Percentiles rank a stretch among this genome's conserved stretches.
phyloP scores from a whole-genome alignment of 2,113 vertebrate genomes.

The Circaetus cinerascens region DNA sequence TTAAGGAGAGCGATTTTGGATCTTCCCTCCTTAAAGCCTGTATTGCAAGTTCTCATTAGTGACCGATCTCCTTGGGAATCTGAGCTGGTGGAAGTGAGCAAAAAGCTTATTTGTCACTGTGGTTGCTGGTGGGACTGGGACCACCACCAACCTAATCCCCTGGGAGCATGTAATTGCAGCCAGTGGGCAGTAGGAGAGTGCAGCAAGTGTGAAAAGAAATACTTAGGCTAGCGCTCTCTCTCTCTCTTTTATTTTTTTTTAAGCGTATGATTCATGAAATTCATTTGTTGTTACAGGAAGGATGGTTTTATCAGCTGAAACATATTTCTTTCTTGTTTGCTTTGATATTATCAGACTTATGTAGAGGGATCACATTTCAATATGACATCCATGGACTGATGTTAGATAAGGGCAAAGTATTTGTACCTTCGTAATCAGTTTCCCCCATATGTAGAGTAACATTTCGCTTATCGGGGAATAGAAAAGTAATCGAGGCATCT shows the following conservation, averaged over 20 bases:
- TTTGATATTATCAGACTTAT: conserved; percentile 21
- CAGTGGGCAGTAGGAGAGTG: not conserved
- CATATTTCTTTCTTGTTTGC: conserved; percentile 42
- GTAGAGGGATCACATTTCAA: not conserved
- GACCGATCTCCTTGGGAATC: not conserved
- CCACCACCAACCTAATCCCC: not conserved
- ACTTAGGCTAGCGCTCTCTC: not conserved
- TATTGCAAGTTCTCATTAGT: not conserved
- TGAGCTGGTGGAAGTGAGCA: not conserved
- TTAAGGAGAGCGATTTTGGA: not conserved
- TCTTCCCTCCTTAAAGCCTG: not conserved
- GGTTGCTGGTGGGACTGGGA: not conserved
- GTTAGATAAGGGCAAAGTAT: conserved; percentile 23
- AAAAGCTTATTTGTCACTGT: not conserved
- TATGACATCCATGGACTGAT: not conserved
- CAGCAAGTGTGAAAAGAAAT: not conserved
- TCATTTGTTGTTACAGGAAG: not conserved
- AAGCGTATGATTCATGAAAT: not conserved
- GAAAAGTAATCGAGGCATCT: conserved; percentile 18
- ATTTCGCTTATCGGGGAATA: not conserved
- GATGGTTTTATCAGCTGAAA: conserved; percentile 19
- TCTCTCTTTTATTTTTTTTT: not conserved
- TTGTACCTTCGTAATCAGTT: conserved; percentile 21
- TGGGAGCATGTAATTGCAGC: not conserved
- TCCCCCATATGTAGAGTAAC: not conserved